A percentile compares a stretch with the other conserved stretches of the same genome.
phyloP scores from a whole-genome alignment of 2,113 vertebrate genomes.

The Indicator indicator region DNA sequence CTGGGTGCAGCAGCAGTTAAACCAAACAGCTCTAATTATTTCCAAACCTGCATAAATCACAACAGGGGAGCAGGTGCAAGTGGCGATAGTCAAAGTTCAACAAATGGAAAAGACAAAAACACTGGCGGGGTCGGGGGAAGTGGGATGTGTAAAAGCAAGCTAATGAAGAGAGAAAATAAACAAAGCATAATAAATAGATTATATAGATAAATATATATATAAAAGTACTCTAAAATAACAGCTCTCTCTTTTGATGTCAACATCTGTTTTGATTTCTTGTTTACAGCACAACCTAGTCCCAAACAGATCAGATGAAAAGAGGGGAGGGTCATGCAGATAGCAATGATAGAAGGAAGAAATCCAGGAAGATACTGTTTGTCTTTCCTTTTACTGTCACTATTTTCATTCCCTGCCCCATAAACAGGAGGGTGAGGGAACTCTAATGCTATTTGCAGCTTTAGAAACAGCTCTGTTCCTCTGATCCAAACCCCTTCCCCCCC shows the following conservation, averaged over 20 bases:
- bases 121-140: background rate
- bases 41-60: constrained; percentile 52
- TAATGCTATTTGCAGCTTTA: background rate
- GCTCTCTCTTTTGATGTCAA: constrained; percentile 28
- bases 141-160: background rate
- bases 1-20: constrained; percentile 22
- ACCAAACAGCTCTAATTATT: constrained; percentile 17
- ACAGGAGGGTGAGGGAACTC: constrained; percentile 19
- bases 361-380: constrained; percentile 69
- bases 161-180: constrained; percentile 18
- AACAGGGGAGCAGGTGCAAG: constrained; percentile 31
- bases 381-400: constrained; percentile 53
- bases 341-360: constrained; percentile 6
- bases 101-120: constrained; percentile 55
- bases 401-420: constrained; percentile 11
- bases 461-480: constrained; percentile 5
- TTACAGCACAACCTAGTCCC: background rate
- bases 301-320: constrained; percentile 34
- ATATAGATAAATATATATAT: background rate
- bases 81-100: background rate
- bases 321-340: constrained; percentile 9
- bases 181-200: background rate
- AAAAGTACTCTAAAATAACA: constrained; percentile 19
- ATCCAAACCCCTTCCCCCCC: background rate
- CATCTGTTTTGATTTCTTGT: constrained; percentile 44